Evolutionary conservation across 2,113 vertebrate species (phyloP).

Genomic region (Dendropsophus ebraccatus): DNA sequence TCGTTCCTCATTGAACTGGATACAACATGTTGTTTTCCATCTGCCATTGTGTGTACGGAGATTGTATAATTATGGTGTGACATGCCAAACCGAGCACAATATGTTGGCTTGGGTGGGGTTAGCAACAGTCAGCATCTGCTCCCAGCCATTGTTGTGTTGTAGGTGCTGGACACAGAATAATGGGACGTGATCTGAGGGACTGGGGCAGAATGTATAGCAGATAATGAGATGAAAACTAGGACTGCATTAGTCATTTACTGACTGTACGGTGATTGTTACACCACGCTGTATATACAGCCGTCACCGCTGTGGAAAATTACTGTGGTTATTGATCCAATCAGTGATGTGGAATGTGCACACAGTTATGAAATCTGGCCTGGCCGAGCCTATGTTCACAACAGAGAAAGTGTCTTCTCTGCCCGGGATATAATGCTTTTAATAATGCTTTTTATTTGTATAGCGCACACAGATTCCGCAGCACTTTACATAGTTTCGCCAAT

Average conservation of each 20-base stretch:
- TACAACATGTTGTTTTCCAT: slow-evolving; percentile 14
- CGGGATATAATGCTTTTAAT: no score
- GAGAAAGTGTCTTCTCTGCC: no score
- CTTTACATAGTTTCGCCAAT: no score
- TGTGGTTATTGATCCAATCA: not conserved
- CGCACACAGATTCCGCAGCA: no score
- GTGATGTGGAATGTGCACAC: not conserved
- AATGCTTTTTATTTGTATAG: no score
- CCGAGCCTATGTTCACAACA: not conserved
- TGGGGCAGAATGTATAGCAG: not conserved
- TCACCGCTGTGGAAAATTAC: not conserved
- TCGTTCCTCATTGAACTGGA: not conserved
- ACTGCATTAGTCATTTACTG: not conserved
- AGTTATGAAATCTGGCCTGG: not conserved
- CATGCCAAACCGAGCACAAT: not conserved
- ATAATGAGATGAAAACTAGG: not conserved
- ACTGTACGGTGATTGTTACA: not conserved
- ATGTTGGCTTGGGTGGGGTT: slow-evolving; percentile 2
- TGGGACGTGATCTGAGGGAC: not conserved
- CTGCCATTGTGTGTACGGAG: not conserved
- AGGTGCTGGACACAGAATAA: not conserved
- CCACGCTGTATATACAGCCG: no score
- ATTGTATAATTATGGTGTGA: slow-evolving; percentile 8
- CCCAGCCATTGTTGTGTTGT: not conserved
- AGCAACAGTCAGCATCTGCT: slow-evolving; percentile 2